These are phyloP conservation scores for Trichacis sp. DNA, from an alignment of 2,888 invertebrate species.

Conservation along the genomic window DNA sequence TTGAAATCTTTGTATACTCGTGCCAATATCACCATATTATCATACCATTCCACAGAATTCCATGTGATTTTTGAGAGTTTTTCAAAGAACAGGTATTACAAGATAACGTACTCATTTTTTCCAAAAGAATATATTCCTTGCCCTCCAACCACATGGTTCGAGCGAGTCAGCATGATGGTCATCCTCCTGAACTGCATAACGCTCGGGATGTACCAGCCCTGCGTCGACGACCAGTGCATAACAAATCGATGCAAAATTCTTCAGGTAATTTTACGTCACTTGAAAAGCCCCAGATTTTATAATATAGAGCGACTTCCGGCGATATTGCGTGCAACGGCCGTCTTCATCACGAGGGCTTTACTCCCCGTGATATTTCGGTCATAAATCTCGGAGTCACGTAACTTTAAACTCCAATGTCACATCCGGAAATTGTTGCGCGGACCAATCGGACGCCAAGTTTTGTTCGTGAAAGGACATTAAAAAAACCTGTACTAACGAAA, in stretches of 20 bases:
- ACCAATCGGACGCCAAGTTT: too few relatives aligned
- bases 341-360: slow-evolving; percentile 1
- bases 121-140: slow-evolving; percentile 72
- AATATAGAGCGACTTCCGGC: not conserved
- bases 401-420: too few relatives aligned
- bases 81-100: too few relatives aligned
- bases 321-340: not conserved
- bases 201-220: slow-evolving; percentile 99
- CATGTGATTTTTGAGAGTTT: too few relatives aligned
- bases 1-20: too few relatives aligned
- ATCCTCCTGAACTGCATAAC: slow-evolving; percentile 98
- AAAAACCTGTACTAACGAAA: too few relatives aligned
- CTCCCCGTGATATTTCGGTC: not conserved
- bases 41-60: too few relatives aligned
- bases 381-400: not conserved
- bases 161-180: slow-evolving; percentile 97
- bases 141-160: slow-evolving; percentile 90
- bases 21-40: too few relatives aligned
- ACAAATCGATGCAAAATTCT: slow-evolving; percentile 91
- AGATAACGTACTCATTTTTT: not conserved
- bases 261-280: slow-evolving; percentile 76
- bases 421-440: too few relatives aligned
- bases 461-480: too few relatives aligned
- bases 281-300: not conserved
- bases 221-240: slow-evolving; percentile 92